These are phyloP conservation scores for Leptopterna dolabrata DNA, from an alignment of 2,888 invertebrate genomes.

Conservation along the genomic window DNA sequence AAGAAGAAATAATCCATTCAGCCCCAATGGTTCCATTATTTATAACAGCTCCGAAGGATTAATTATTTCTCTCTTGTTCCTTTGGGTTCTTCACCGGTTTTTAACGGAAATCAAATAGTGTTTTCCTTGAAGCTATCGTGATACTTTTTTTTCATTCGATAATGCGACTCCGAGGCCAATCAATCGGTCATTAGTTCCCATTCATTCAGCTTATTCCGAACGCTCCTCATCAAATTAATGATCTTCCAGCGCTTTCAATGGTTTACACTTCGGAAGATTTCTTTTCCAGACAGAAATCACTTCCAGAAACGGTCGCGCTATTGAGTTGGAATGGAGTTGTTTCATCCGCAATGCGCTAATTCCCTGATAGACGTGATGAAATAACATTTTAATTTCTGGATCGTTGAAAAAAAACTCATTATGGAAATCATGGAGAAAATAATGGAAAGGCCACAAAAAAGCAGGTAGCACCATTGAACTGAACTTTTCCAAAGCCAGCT, in stretches of 20 bases:
- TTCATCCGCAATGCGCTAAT: no score
- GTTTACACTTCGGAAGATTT: not conserved
- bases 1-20: constrained; percentile 47
- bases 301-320: not conserved
- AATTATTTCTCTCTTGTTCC: constrained; percentile 33
- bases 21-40: constrained; percentile 47
- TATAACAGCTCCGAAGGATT: constrained; percentile 39
- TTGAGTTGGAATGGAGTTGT: no score
- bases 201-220: constrained; percentile 26
- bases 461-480: no score
- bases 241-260: not conserved
- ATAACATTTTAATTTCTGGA: no score
- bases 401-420: no score
- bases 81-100: constrained; percentile 19
- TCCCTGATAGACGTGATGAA: no score
- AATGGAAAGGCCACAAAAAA: no score
- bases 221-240: constrained; percentile 4
- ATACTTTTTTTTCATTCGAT: not conserved
- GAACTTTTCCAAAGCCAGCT: no score
- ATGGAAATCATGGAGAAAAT: no score
- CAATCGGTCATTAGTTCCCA: constrained; percentile 31
- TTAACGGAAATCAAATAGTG: constrained; percentile 39
- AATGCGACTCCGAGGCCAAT: constrained; percentile 21
- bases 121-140: not conserved
- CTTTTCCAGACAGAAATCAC: not conserved